These are phyloP conservation scores for Planiliza haematocheilus DNA, from an alignment of 2,113 vertebrate species.

Conservation along the genomic window DNA sequence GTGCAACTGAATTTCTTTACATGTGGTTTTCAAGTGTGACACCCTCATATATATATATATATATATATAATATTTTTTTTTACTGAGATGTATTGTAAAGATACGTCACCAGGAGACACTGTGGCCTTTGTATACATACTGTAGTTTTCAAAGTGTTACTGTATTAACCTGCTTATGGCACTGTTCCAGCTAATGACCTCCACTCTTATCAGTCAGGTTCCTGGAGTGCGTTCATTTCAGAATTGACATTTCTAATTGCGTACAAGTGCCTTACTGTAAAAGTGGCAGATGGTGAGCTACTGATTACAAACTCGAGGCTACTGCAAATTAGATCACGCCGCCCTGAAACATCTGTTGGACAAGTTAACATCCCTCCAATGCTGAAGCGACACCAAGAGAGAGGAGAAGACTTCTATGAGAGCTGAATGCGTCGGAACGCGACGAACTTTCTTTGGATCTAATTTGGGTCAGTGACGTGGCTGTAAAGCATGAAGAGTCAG, in stretches of 20 bases:
- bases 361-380: constrained; percentile 22
- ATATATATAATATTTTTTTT: too few relatives aligned
- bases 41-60: background rate
- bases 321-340: constrained; percentile 21
- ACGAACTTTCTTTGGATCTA: constrained; percentile 7
- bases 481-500: constrained; percentile 65
- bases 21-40: constrained; percentile 27
- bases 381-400: constrained; percentile 3
- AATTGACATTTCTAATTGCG: constrained; percentile 43
- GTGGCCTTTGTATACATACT: constrained; percentile 9
- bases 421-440: constrained; percentile 11
- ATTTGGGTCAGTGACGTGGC: constrained; percentile 19
- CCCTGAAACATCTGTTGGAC: constrained; percentile 34
- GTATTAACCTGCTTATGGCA: constrained; percentile 29
- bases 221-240: constrained; percentile 24
- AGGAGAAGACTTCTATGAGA: constrained; percentile 5
- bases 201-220: constrained; percentile 1
- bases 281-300: constrained; percentile 49
- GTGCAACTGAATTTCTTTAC: background rate
- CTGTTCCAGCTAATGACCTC: background rate
- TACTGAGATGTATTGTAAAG: constrained; percentile 7
- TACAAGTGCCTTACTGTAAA: constrained; percentile 77
- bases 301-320: constrained; percentile 40
- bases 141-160: constrained; percentile 8
- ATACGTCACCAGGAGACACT: constrained; percentile 4